A percentile compares a stretch with the other conserved stretches of the same genome.
These are phyloP conservation scores for Phylloscopus whistleri DNA, from an alignment of 2,113 vertebrate species.

Conservation along the genomic window DNA sequence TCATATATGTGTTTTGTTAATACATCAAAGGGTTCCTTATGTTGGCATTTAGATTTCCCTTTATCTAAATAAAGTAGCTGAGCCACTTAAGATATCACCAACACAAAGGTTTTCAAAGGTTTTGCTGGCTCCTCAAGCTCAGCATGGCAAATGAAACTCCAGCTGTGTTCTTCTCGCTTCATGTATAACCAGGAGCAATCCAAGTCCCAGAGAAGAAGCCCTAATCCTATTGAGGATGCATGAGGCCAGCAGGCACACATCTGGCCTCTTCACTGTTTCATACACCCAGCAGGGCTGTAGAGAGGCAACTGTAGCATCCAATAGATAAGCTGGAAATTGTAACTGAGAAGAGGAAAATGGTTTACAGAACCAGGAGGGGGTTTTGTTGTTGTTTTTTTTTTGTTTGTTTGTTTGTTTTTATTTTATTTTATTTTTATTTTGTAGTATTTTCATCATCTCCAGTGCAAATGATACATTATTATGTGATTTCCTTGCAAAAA, in stretches of 20 bases:
- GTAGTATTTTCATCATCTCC: not conserved
- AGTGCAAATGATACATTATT: not conserved
- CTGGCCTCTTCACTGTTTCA: not conserved
- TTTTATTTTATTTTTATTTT: too few species aligned
- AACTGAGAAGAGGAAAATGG: not conserved
- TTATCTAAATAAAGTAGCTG: not conserved
- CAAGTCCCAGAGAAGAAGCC: not conserved
- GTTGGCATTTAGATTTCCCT: not conserved
- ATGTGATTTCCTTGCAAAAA: not conserved
- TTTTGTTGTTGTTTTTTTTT: too few species aligned
- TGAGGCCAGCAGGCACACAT: not conserved
- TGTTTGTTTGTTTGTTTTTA: too few species aligned
- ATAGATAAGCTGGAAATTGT: not conserved
- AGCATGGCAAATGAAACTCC: not conserved
- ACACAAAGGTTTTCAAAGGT: not conserved
- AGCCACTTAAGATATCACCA: not conserved
- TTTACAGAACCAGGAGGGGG: not conserved
- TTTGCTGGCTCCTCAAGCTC: not conserved
- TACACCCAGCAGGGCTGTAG: not conserved
- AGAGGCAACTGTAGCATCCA: not conserved
- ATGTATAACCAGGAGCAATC: not conserved
- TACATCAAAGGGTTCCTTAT: not conserved
- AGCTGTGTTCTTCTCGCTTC: not conserved
- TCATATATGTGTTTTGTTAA: not conserved
- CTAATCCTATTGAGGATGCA: not conserved